Evolutionary conservation across 2,113 vertebrate species (phyloP).

Genomic region (Ciconia boyciana): DNA sequence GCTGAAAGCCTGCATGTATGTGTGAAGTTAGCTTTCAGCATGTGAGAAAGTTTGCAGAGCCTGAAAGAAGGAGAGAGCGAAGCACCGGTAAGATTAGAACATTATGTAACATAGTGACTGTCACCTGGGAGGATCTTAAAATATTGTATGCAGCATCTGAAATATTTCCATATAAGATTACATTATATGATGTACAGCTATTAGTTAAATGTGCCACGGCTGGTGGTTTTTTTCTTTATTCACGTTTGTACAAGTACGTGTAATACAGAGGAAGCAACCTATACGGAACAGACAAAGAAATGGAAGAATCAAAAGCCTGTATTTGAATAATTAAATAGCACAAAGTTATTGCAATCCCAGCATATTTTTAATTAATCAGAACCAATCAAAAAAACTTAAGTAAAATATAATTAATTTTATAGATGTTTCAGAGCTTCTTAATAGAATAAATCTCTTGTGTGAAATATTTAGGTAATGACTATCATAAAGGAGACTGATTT

Average conservation of each 20-base stretch:
- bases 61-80: neutral
- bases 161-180: neutral
- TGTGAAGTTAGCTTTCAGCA: slow-evolving; percentile 23
- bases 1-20: neutral
- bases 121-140: neutral
- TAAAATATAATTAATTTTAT: slow-evolving; percentile 69
- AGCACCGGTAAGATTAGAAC: neutral
- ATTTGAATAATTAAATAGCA: slow-evolving; percentile 49
- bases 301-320: neutral
- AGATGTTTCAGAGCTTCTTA: slow-evolving; percentile 53
- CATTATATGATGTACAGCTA: neutral
- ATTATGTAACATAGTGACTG: neutral
- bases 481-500: slow-evolving; percentile 70
- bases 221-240: neutral
- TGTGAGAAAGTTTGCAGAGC: neutral
- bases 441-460: slow-evolving; percentile 68
- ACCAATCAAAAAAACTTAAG: slow-evolving; percentile 47
- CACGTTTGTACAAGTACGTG: neutral
- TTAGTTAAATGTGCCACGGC: neutral
- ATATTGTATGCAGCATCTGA: neutral
- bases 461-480: slow-evolving; percentile 75
- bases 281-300: neutral
- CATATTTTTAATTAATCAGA: slow-evolving; percentile 70
- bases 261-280: neutral
- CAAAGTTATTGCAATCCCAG: slow-evolving; percentile 45